Percentiles rank a stretch among this genome's conserved stretches.
phyloP scores from a whole-genome alignment of 2,888 invertebrate genomes.

The Augochlorella aurata region DNA sequence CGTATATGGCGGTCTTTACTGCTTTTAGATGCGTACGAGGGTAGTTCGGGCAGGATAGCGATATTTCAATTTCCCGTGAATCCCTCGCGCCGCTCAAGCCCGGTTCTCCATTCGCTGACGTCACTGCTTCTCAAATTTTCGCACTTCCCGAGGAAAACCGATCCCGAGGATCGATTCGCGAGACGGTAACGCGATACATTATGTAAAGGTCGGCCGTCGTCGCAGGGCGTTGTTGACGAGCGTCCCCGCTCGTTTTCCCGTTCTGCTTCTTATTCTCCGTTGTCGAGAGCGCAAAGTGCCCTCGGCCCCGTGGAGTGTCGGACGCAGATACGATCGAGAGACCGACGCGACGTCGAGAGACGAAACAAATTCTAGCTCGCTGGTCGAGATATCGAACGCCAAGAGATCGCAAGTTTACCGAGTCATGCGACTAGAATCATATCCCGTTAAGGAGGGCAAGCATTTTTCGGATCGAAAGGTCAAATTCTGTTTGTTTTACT shows the following conservation, averaged over 20 bases:
- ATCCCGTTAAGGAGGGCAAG: neutral
- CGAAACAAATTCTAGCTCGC: conserved; percentile 35
- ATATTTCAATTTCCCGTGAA: conserved; percentile 11
- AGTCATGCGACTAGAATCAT: neutral
- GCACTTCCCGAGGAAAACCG: neutral
- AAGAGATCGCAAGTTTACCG: neutral
- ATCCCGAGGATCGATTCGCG: conserved; percentile 7
- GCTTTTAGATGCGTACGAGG: neutral
- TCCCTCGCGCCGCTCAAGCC: neutral
- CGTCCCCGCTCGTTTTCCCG: conserved; percentile 20
- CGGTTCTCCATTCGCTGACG: neutral
- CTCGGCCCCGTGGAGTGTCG: conserved; percentile 28
- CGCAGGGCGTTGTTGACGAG: conserved; percentile 26
- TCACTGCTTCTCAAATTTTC: conserved; percentile 12
- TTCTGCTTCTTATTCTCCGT: conserved; percentile 38
- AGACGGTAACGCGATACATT: conserved; percentile 53
- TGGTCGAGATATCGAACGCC: conserved; percentile 10
- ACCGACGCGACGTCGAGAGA: neutral
- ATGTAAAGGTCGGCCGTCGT: conserved; percentile 54
- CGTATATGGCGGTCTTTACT: neutral
- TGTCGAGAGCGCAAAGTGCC: conserved; percentile 47
- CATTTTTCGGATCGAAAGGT: neutral
- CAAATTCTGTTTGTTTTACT: no score
- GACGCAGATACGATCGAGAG: conserved; percentile 33
- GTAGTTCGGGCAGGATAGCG: neutral